Evolutionary conservation across 2,797 vertebrate species (phyloP).

Genomic region (Streptopelia turtur): DNA sequence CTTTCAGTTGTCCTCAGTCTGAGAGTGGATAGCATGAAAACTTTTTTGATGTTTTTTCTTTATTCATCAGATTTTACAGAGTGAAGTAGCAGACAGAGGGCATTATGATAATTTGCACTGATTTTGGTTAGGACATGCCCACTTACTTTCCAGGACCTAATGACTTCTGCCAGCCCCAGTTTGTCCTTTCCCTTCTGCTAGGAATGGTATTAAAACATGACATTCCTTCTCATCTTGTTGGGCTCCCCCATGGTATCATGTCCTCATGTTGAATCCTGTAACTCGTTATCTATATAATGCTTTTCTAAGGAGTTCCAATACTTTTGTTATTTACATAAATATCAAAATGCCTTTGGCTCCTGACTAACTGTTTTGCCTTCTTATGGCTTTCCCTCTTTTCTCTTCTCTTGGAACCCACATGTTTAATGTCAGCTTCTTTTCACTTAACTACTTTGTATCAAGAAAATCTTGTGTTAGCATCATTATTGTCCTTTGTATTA

Average conservation of each 20-base stretch:
- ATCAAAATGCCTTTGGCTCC: not conserved
- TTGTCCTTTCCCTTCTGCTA: not conserved
- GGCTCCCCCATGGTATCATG: not conserved
- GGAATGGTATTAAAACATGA: rapidly evolving
- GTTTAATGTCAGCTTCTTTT: not conserved
- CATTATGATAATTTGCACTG: not conserved
- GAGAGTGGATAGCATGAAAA: not conserved
- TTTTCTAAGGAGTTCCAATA: not conserved
- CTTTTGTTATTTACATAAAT: not conserved
- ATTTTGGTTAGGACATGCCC: not conserved
- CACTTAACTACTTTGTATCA: not conserved
- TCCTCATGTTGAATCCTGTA: rapidly evolving
- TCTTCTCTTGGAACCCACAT: not conserved
- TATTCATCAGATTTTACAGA: not conserved
- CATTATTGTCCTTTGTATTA: not conserved
- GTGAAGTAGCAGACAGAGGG: not conserved
- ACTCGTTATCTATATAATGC: not conserved
- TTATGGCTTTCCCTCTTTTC: not conserved
- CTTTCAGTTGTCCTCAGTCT: not conserved
- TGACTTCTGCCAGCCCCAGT: not conserved
- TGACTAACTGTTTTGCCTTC: not conserved
- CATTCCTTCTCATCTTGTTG: not conserved
- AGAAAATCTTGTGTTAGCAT: not conserved
- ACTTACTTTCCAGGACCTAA: not conserved
- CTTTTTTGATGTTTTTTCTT: not conserved